phyloP scores from a whole-genome alignment of 2,888 invertebrate genomes.

The Cryptus armator region DNA sequence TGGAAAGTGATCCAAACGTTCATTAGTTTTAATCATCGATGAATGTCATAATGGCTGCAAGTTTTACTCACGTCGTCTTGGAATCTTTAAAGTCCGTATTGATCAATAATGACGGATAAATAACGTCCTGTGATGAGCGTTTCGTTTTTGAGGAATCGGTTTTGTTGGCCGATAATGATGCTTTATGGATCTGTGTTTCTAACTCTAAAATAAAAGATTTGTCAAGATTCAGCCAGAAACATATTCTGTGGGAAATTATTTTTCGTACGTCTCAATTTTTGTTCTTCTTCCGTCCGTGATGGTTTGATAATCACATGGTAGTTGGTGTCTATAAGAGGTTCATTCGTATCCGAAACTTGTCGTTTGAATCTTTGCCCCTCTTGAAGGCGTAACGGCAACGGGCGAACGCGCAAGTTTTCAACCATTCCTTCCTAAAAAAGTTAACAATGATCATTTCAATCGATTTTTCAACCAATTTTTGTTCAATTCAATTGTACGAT shows the following conservation, averaged over 20 bases:
- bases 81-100: not conserved
- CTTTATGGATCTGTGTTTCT: not conserved
- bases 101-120: constrained; percentile 3
- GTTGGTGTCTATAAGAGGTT: not conserved
- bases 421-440: not conserved
- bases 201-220: not conserved
- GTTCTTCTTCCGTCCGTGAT: not conserved
- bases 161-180: not conserved
- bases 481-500: no score
- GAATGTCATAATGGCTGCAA: constrained; percentile 43
- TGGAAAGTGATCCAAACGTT: not conserved
- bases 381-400: not conserved
- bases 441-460: not conserved
- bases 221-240: not conserved
- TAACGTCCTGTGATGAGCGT: not conserved
- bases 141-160: not conserved
- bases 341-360: not conserved
- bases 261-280: not conserved
- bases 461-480: not conserved
- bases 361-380: not conserved
- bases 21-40: constrained; percentile 23
- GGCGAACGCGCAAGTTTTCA: not conserved
- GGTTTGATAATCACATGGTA: constrained; percentile 12
- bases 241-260: not conserved
- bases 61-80: not conserved